Conservation (phyloP, 1,140 invertebrate species). For the Drosophila nebulosa region DNA sequence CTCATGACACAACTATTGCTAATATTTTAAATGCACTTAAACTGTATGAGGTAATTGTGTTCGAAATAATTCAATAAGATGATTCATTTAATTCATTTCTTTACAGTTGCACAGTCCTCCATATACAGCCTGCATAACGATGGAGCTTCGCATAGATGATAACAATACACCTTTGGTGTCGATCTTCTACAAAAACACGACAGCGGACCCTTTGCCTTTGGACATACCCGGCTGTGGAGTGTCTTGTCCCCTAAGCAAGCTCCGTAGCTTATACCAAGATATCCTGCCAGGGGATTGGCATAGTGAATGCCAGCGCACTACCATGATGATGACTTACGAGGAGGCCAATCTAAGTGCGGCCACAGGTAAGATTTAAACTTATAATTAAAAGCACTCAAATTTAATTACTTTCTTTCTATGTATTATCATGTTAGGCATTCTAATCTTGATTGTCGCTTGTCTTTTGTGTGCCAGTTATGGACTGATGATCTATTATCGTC, state of each 20-base stretch:
- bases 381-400: not conserved
- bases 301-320: conserved; percentile 82
- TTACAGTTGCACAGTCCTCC: conserved; percentile 84
- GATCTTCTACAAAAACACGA: conserved; percentile 85
- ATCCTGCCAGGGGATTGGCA: conserved; percentile 83
- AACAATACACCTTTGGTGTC: conserved; percentile 79
- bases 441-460: conserved; percentile 59
- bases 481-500: conserved; percentile 73
- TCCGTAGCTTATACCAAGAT: conserved; percentile 82
- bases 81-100: not conserved
- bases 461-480: conserved; percentile 60
- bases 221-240: conserved; percentile 84
- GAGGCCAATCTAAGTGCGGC: conserved; percentile 73
- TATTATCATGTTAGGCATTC: conserved; percentile 61
- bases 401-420: not conserved
- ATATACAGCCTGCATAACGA: conserved; percentile 87
- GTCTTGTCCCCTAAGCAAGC: conserved; percentile 84
- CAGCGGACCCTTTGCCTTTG: conserved; percentile 82
- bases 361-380: conserved; percentile 48
- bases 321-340: conserved; percentile 75
- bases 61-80: not conserved
- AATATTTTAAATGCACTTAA: conserved; percentile 88
- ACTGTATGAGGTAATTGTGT: conserved; percentile 84
- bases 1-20: conserved; percentile 91
- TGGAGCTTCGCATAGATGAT: conserved; percentile 85